A percentile compares a stretch with the other conserved stretches of the same genome.
Evolutionary conservation across 2,113 vertebrate genomes (phyloP).

Genomic region (Indri indri): DNA sequence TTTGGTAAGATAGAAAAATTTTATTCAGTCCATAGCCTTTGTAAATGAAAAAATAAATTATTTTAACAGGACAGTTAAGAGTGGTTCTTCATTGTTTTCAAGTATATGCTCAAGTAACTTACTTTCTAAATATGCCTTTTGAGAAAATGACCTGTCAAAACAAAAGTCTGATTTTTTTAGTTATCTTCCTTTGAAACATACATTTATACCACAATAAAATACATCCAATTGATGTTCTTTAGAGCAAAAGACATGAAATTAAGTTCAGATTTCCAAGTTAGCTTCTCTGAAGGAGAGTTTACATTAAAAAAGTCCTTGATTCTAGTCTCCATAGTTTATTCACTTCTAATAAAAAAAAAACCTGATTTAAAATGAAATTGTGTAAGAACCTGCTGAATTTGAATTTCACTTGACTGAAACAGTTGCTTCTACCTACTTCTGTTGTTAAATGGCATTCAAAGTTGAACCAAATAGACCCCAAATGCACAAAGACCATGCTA

Average conservation of each 20-base stretch:
- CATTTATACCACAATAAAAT: slow-evolving; percentile 55
- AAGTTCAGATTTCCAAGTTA: slow-evolving; percentile 58
- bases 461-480: slow-evolving; percentile 6
- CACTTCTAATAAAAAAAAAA: slow-evolving; percentile 31
- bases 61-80: slow-evolving; percentile 80
- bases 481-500: slow-evolving; percentile 20
- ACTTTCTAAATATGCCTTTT: slow-evolving; percentile 66
- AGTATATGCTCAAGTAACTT: slow-evolving; percentile 60
- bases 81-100: slow-evolving; percentile 75
- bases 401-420: slow-evolving; percentile 42
- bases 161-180: slow-evolving; percentile 62
- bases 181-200: slow-evolving; percentile 62
- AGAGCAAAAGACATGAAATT: slow-evolving; percentile 51
- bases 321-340: slow-evolving; percentile 23
- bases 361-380: slow-evolving; percentile 49
- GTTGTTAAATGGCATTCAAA: slow-evolving; percentile 31
- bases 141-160: slow-evolving; percentile 71
- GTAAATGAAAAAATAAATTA: slow-evolving; percentile 76
- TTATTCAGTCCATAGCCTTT: slow-evolving; percentile 77
- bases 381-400: slow-evolving; percentile 43
- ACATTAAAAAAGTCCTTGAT: slow-evolving; percentile 48
- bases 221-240: slow-evolving; percentile 27
- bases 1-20: slow-evolving; percentile 74
- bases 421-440: slow-evolving; percentile 50
- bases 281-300: slow-evolving; percentile 53